These are phyloP conservation scores for Otis tarda DNA, from an alignment of 2,113 vertebrate species.

Conservation along the genomic window DNA sequence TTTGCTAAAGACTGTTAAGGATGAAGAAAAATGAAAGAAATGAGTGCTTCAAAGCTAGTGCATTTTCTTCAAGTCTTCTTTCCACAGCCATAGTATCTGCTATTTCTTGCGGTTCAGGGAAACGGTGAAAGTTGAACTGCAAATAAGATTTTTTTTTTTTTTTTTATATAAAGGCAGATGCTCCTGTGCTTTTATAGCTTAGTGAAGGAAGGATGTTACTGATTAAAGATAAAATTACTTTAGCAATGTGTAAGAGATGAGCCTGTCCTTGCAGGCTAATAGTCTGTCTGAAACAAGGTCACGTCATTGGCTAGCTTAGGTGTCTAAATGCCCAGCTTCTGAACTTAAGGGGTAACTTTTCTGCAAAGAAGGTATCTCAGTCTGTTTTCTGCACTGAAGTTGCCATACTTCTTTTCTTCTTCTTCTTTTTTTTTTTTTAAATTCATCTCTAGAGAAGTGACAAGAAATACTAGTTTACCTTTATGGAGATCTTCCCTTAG, in stretches of 20 bases:
- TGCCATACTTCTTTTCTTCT: not conserved
- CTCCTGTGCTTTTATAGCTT: not conserved
- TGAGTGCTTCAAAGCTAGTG: not conserved
- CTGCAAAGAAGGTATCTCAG: not conserved
- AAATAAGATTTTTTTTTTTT: not conserved
- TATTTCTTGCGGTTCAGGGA: not conserved
- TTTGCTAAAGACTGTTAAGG: not conserved
- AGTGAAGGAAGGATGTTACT: not conserved
- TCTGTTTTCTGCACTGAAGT: not conserved
- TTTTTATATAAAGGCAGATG: not conserved
- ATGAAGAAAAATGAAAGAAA: not conserved
- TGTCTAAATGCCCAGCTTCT: not conserved
- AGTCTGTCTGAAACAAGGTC: not conserved
- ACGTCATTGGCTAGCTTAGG: not conserved
- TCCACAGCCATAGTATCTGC: not conserved
- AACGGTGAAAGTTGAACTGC: not conserved
- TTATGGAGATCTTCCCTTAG: not conserved
- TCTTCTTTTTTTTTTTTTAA: not conserved
- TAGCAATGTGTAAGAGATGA: not conserved
- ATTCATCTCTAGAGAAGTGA: not conserved
- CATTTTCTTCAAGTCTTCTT: not conserved
- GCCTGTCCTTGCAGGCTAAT: not conserved
- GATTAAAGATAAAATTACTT: not conserved
- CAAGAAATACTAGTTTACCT: not conserved
- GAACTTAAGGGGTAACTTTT: not conserved